Evolutionary conservation across 2,888 invertebrate genomes (phyloP), one percentile per base, ranked within the genome.

Genomic region (Microctonus brassicae): DNA sequence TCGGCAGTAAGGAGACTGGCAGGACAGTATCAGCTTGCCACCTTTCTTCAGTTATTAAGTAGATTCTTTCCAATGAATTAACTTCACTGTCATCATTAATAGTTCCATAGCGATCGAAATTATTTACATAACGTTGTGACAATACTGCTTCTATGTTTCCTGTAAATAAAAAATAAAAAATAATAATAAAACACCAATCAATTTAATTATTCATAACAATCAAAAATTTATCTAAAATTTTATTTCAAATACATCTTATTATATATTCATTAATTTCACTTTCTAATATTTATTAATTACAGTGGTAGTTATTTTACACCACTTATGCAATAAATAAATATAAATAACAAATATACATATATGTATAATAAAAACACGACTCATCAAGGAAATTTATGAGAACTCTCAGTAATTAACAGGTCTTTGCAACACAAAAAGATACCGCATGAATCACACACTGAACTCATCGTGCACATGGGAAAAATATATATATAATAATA

Each of bases 11-110:
- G 78, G 84, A 79, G 66, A 82, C 82, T 78, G 85, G 83, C 75
- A 80, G 81, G 79, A 78, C 80, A 70, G 82, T 78, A 75, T 82
- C 83, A 29, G 79, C 79, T 78, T 80, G 84, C 85, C 83, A 83
- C 82, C 79, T 84, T 78, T 76, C 79, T 77, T 82, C 79, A 13
- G 75, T 77, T 71, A 84, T 82, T 80, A 84, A 78, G 78, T 84
- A 79, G 78, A 83, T 78, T 66, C 78, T 80, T 73, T 82, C 84
- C 79, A 81, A 73, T 72, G 77, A 73, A 76, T 72, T 76, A 74
- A 74, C 78, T 71, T 76, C 74, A 63, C 81, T 81, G 70, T 80
- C 77, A 68, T 81, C 78, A 75, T 70, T 79, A 22, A 76, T 73
- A 53, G 75, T 74, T 66, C 79, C 82, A 72, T 81, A 81, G 73